These are phyloP conservation scores for Drosophila affinis DNA, from an alignment of 2,888 invertebrate genomes.

Conservation along the genomic window DNA sequence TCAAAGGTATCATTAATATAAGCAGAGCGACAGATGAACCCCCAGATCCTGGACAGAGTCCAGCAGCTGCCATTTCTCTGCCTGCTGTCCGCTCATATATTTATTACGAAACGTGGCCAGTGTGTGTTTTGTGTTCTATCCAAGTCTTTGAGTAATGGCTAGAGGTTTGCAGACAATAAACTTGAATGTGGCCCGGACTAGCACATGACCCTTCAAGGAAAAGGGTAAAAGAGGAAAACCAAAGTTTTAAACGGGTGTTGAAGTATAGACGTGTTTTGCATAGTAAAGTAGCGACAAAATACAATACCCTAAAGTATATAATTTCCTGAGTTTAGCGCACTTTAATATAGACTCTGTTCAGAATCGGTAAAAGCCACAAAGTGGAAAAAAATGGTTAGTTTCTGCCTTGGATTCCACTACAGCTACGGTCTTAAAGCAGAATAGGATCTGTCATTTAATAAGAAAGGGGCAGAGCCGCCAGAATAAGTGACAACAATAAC, in stretches of 20 bases:
- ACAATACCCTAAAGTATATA: not conserved
- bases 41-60: constrained; percentile 1
- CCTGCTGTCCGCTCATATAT: constrained; percentile 24
- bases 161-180: constrained; percentile 44
- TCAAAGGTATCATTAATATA: constrained; percentile 54
- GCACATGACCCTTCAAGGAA: not conserved
- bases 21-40: constrained; percentile 34
- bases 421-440: not conserved
- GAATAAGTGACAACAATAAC: not conserved
- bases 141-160: constrained; percentile 35
- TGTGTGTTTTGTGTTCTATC: not conserved
- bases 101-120: constrained; percentile 14
- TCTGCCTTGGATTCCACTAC: no score
- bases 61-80: constrained; percentile 9
- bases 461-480: not conserved
- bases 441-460: not conserved
- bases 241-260: constrained; percentile 12
- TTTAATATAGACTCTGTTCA: no score
- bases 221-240: not conserved
- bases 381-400: not conserved
- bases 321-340: not conserved
- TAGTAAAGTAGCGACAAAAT: constrained; percentile 5
- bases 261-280: constrained; percentile 42
- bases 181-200: not conserved
- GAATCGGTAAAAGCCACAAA: not conserved